Evolutionary conservation across 2,888 invertebrate species (phyloP).

Genomic region (Lomographa bimaculata): DNA sequence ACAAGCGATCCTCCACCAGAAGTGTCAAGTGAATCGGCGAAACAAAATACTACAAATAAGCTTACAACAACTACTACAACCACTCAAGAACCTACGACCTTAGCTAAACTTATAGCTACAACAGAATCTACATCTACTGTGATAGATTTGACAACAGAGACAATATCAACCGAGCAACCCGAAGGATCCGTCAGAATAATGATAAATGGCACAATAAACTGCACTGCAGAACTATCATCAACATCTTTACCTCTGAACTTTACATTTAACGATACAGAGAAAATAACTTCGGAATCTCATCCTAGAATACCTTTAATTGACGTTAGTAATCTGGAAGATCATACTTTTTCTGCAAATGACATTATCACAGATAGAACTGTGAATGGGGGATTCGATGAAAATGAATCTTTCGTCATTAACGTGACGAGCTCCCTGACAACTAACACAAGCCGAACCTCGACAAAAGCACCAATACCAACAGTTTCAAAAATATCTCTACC

Average conservation of each 20-base stretch:
- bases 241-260: conserved; percentile 61
- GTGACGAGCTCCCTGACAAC: conserved; percentile 79
- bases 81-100: conserved; percentile 31
- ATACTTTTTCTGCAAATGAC: conserved; percentile 63
- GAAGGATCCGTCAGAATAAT: conserved; percentile 64
- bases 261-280: conserved; percentile 50
- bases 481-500: conserved; percentile 56
- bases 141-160: conserved; percentile 35
- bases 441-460: conserved; percentile 60
- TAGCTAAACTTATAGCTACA: conserved; percentile 29
- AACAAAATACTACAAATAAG: conserved; percentile 21
- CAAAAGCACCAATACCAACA: conserved; percentile 37
- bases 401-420: conserved; percentile 81
- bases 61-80: conserved; percentile 35
- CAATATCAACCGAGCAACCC: conserved; percentile 55
- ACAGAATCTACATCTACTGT: conserved; percentile 19
- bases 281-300: conserved; percentile 46
- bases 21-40: conserved; percentile 12
- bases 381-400: conserved; percentile 67
- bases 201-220: conserved; percentile 75
- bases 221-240: conserved; percentile 72
- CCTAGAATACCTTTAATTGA: conserved; percentile 58
- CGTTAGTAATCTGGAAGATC: conserved; percentile 50
- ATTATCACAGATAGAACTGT: conserved; percentile 67
- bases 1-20: conserved; percentile 48